Evolutionary conservation across 2,797 vertebrate genomes (phyloP), one percentile per base, ranked within the genome.

Genomic region (Pseudochaenichthys georgianus): DNA sequence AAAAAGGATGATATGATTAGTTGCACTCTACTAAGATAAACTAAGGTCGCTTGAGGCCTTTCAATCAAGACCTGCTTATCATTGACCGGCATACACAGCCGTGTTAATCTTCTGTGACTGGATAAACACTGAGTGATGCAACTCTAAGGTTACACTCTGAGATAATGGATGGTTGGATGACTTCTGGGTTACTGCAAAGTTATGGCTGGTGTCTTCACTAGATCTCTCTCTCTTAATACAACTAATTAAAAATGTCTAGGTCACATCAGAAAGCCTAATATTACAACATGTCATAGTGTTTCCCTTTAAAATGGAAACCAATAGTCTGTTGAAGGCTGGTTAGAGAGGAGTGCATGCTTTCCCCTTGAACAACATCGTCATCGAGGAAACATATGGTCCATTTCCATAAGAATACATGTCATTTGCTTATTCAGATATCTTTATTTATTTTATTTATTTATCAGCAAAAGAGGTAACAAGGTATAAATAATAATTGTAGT

Each of bases 1-100:
- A 62, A 34, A 19, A 23, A n/a, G 34, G 45, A 75, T 62, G 69
- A 69, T 70, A 80, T 72, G 83, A 87, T 88, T 88, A 81, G 54
- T 54, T 45, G 41, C n/a, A 13, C 8, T 78, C 55, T 86, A 47
- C 55, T 77, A 45, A 66, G 57, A 81, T 76, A 67, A 75, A 54
- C 53, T 21, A 64, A 67, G 67, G 77, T 81, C 31, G 19, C 64
- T 34, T 57, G 38, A 74, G 82, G 72, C 28, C 68, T 55, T 66
- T 86, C 70, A 82, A 58, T 88, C 70, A 73, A 71, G 53, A 78
- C 61, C 53, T 41, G 58, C 73, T 67, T 75, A 72, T 75, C 67
- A 58, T 81, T 80, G 64, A 78, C 55, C 65, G 77, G 41, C 68
- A 75, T 13, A 42, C 43, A 82, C 53, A 78, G 75, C 73, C 62